Evolutionary conservation across 2,797 vertebrate species (phyloP), one percentile per base, ranked within the genome.

Genomic region (Ataeniobius toweri): DNA sequence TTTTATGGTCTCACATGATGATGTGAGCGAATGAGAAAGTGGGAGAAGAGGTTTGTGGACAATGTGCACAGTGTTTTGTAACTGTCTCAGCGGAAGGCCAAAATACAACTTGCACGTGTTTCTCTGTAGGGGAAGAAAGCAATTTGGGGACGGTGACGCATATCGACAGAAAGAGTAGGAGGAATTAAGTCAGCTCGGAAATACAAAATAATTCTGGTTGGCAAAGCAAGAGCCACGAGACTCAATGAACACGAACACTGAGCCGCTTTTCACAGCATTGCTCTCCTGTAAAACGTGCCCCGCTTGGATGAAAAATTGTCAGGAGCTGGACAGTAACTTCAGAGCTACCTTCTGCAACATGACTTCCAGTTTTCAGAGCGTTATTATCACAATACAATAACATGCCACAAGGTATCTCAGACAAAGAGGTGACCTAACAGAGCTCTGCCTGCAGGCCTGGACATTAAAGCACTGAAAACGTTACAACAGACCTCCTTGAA

Each of bases 1-100:
- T 79, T 79, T 86, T 81, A 75, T 74, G 55, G 76, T 68, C 81
- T 90, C 89, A 89, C 85, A 91, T 87, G 89, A 89, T 75, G 69
- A 81, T 8, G 70, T 26, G 77, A 82, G 65, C n/a, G 39, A 39
- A 48, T 41, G 58, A 39, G 68, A 71, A 55, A 36, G 44, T 36
- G 73, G 55, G 71, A 51, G 77, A 12, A 50, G 74, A 61, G 56
- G 65, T 48, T 3, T 56, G 58, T 18, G 46, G 77, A 86, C 77
- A 85, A 86, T 76, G 80, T 59, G 80, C 3, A 56, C 79, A 79
- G 80, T 88, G 85, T 82, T 69, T 81, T 75, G 70, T 58, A 12
- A 81, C 78, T 76, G 78, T 86, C 83, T 88, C 79, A 84, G 79
- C 24, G 50, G 80, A 89, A 36, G 76, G 80, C 9, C 31, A 13